These are phyloP conservation scores for Luperina testacea DNA, from an alignment of 2,888 invertebrate species.

Conservation along the genomic window DNA sequence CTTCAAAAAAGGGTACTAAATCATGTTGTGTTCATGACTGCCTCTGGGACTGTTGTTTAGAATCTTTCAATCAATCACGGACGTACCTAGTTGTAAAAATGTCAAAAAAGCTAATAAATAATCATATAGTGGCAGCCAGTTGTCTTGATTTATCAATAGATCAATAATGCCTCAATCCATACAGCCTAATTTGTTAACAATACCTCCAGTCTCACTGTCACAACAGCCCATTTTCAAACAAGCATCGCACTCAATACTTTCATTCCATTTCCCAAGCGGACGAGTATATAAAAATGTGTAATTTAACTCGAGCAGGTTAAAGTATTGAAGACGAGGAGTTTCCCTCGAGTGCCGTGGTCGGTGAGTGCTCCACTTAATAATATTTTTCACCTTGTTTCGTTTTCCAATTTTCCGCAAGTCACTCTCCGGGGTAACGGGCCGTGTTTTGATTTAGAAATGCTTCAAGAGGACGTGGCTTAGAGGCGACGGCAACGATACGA, in stretches of 20 bases:
- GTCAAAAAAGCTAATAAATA: not conserved
- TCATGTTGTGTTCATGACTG: not conserved
- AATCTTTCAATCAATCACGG: not conserved
- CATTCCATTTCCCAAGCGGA: conserved; percentile 35
- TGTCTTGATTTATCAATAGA: too few species aligned
- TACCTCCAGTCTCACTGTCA: not conserved
- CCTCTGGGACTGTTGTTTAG: not conserved
- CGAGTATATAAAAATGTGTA: conserved; percentile 56
- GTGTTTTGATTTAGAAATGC: conserved; percentile 88
- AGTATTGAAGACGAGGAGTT: conserved; percentile 57
- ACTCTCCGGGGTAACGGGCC: conserved; percentile 89
- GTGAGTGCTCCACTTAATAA: conserved; percentile 87
- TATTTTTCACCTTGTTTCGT: conserved; percentile 90
- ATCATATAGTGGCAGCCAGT: not conserved
- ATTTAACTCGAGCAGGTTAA: conserved; percentile 61
- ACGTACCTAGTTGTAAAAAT: not conserved
- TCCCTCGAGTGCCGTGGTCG: conserved; percentile 66
- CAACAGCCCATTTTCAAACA: conserved; percentile 24
- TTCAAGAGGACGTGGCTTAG: conserved; percentile 67
- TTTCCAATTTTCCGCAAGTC: conserved; percentile 91
- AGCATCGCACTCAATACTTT: conserved; percentile 15
- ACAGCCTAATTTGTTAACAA: not conserved
- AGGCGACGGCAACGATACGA: conserved; percentile 66
- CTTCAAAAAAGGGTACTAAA: not conserved
- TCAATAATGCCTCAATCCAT: not conserved